Percentiles rank a stretch among this genome's conserved stretches.
Evolutionary conservation across 2,888 invertebrate genomes (phyloP).

Genomic region (Callyntrura sp.): DNA sequence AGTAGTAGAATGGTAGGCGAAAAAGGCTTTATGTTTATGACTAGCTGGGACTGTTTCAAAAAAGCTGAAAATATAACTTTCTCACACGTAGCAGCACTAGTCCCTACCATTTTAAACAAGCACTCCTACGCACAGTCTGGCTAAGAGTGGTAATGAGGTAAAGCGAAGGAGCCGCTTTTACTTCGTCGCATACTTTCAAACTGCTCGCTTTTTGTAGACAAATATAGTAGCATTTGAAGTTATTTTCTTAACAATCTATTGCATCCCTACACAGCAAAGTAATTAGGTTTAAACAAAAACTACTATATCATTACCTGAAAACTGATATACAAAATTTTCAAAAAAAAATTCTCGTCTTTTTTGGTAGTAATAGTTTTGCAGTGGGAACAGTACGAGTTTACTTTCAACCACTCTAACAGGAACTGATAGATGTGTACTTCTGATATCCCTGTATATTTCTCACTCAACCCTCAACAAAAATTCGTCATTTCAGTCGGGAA

Average conservation of each 20-base stretch:
- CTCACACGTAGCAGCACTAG: neutral
- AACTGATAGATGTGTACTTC: conserved; percentile 28
- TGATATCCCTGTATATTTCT: conserved; percentile 39
- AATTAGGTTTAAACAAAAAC: too few relatives aligned
- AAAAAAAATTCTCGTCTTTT: conserved; percentile 27
- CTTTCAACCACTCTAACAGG: neutral
- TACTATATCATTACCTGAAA: too few relatives aligned
- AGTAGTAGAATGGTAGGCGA: conserved; percentile 35
- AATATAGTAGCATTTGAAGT: too few relatives aligned
- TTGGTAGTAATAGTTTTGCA: conserved; percentile 26
- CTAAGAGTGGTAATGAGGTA: too few relatives aligned
- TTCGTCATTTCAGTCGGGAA: neutral
- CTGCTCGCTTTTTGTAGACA: too few relatives aligned
- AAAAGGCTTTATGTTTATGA: conserved; percentile 44
- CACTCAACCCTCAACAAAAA: neutral
- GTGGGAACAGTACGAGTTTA: neutral
- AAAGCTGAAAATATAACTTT: neutral
- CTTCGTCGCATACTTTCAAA: too few relatives aligned
- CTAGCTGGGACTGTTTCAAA: conserved; percentile 17
- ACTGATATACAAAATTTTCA: too few relatives aligned
- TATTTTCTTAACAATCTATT: too few relatives aligned
- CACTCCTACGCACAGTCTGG: neutral
- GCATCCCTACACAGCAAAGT: too few relatives aligned
- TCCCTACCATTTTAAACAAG: neutral
- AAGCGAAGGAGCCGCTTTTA: too few relatives aligned